Evolutionary conservation across 2,797 vertebrate genomes (phyloP), one percentile per base, ranked within the genome.

Genomic region (Pteropus rufus): DNA sequence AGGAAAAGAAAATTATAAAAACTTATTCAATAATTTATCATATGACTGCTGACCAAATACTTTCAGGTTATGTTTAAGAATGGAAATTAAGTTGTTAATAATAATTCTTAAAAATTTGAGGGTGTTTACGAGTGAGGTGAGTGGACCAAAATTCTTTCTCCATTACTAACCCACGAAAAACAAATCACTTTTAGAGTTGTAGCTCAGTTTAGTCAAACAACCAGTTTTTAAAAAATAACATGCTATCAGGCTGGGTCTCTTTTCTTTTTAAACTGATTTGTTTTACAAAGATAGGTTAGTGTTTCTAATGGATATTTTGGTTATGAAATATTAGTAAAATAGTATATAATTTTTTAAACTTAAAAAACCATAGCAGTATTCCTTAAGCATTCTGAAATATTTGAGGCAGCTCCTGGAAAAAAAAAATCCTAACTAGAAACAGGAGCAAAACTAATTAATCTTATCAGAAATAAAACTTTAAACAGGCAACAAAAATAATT

Each of bases 211-310:
- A 91, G 72, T 94, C 19, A 91, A 90, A 56, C 44, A 92, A 81
- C 7, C 72, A 92, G 87, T 88, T 90, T 41, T 44, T 19, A 21
- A 64, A 93, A 70, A 85, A 86, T 16, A 93, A 79, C 39, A 56
- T 54, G 52, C 29, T 26, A 36, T 87, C 88, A 87, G 52, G 3
- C 36, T 94, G 64, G 12, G 15, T 92, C 44, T 19, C 24, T 81
- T 89, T 93, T 88, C 62, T 95, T 81, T 96, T 58, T 91, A 87
- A 94, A 84, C 60, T 92, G 65, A 44, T 90, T 96, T 95, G 31
- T 88, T 84, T 80, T 60, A 88, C 80, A 88, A 89, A 94, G 54
- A 75, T 41, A 96, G 54, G 87, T 2, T 69, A 29, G 26, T 89
- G 62, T 31, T 80, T 95, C 87, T 60, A 70, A 70, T 88, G 34